Percentiles rank a stretch among this genome's conserved stretches.
Conservation (phyloP, 2,797 vertebrate genomes). For the Eptatretus atami region DNA sequence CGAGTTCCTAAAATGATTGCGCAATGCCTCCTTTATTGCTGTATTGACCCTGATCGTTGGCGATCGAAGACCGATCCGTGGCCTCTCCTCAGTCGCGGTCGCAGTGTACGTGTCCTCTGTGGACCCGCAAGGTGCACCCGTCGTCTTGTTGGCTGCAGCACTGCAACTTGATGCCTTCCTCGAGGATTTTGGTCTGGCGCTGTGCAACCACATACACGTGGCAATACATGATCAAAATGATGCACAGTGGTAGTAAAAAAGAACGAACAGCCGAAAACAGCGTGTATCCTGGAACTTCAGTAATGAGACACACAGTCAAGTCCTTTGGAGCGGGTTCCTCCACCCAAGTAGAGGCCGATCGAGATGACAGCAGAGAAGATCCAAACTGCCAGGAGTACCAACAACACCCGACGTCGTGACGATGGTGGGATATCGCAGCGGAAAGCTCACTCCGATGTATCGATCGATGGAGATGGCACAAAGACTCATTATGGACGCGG, state of each 20-base stretch:
- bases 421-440: slow-evolving; percentile 78
- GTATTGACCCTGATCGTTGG: background rate
- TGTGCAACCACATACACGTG: slow-evolving; percentile 77
- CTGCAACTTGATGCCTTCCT: slow-evolving; percentile 74
- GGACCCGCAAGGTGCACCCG: slow-evolving; percentile 49
- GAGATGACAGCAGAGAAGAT: slow-evolving; percentile 60
- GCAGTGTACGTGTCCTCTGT: slow-evolving; percentile 32
- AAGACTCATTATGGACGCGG: slow-evolving; percentile 85
- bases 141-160: slow-evolving; percentile 45
- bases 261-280: slow-evolving; percentile 87
- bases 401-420: slow-evolving; percentile 54
- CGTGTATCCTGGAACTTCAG: slow-evolving; percentile 73
- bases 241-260: slow-evolving; percentile 70
- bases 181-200: slow-evolving; percentile 55
- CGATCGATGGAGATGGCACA: slow-evolving; percentile 87
- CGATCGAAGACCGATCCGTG: slow-evolving; percentile 13
- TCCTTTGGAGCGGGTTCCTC: slow-evolving; percentile 57
- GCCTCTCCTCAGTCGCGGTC: slow-evolving; percentile 17
- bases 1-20: slow-evolving; percentile 54
- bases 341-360: slow-evolving; percentile 66
- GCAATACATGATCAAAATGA: slow-evolving; percentile 89
- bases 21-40: slow-evolving; percentile 22
- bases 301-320: slow-evolving; percentile 60
- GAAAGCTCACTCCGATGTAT: slow-evolving; percentile 77
- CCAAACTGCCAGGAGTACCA: slow-evolving; percentile 54